phyloP scores from a whole-genome alignment of 2,113 vertebrate species.

The Ptyas mucosa region DNA sequence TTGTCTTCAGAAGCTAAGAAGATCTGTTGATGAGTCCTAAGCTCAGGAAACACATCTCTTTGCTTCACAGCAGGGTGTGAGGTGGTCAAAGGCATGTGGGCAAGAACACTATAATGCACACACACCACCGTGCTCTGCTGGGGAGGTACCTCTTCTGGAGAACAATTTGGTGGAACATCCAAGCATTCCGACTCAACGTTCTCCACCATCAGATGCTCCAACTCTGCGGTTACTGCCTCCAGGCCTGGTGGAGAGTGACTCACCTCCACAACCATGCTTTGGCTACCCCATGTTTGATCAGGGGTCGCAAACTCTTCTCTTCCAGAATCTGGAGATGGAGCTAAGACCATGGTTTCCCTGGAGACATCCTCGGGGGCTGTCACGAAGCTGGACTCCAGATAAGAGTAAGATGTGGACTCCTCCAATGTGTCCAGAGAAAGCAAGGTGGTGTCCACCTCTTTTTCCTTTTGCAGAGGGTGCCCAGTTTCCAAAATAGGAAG shows the following conservation, averaged over 20 bases:
- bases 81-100: accelerated
- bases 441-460: accelerated
- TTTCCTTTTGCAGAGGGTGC: accelerated
- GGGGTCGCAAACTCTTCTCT: not conserved
- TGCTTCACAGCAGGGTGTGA: not conserved
- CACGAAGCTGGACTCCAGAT: not conserved
- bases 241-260: not conserved
- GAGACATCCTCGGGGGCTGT: not conserved
- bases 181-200: not conserved
- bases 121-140: slow-evolving; percentile 2
- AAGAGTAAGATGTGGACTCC: not conserved
- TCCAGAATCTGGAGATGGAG: not conserved
- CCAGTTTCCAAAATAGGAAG: not conserved
- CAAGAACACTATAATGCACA: not conserved
- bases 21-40: accelerated
- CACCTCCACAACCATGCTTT: not conserved
- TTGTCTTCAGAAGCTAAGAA: slow-evolving; percentile 51
- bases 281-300: not conserved
- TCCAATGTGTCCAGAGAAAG: not conserved
- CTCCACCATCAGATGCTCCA: not conserved
- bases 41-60: accelerated
- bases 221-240: not conserved
- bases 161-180: too few species aligned
- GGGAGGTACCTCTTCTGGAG: not conserved
- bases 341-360: accelerated